These are phyloP conservation scores for Arothron firmamentum DNA, from an alignment of 2,113 vertebrate species.

Conservation along the genomic window DNA sequence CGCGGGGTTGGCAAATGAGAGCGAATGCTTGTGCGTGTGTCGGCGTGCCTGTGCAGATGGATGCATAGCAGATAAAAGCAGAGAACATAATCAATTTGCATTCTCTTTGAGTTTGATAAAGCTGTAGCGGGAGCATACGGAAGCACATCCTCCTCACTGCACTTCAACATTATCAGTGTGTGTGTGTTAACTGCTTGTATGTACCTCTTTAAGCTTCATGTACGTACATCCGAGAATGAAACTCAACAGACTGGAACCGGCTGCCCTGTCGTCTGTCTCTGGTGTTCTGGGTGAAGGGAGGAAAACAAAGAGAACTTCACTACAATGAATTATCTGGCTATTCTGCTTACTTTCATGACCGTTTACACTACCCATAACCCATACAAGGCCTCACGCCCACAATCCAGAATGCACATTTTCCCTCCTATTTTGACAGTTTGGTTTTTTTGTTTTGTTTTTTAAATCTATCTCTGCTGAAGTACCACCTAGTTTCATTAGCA, in stretches of 20 bases:
- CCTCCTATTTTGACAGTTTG: neutral
- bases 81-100: slow-evolving; percentile 41
- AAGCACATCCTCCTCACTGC: slow-evolving; percentile 51
- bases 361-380: slow-evolving; percentile 4
- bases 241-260: slow-evolving; percentile 12
- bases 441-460: too few species aligned
- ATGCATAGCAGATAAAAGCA: slow-evolving; percentile 50
- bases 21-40: slow-evolving; percentile 42
- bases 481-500: too few species aligned
- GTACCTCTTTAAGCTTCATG: slow-evolving; percentile 29
- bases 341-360: slow-evolving; percentile 23
- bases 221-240: slow-evolving; percentile 29
- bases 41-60: slow-evolving; percentile 55
- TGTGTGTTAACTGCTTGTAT: slow-evolving; percentile 39
- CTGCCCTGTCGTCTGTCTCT: slow-evolving; percentile 23
- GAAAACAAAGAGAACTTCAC: slow-evolving; percentile 28
- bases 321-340: slow-evolving; percentile 28
- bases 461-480: too few species aligned
- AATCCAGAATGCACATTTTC: neutral
- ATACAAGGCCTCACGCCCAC: neutral
- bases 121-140: slow-evolving; percentile 51
- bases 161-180: slow-evolving; percentile 40
- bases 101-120: slow-evolving; percentile 58
- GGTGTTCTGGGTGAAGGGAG: neutral
- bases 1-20: slow-evolving; percentile 1